These are phyloP conservation scores for Leuciscus waleckii DNA, from an alignment of 2,797 vertebrate species.

Conservation along the genomic window DNA sequence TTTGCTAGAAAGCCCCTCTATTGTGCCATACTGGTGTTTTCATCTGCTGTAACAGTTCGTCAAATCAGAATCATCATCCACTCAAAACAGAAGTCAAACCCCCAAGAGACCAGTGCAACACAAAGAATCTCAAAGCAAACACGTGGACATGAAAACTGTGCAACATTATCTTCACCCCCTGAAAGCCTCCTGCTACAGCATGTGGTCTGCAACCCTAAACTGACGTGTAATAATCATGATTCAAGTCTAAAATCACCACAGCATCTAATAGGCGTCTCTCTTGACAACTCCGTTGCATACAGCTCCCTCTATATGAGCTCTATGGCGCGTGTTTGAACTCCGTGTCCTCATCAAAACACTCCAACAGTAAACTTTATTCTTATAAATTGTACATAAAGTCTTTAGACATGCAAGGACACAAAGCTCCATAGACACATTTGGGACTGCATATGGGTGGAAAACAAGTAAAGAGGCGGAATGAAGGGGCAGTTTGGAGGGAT, in stretches of 20 bases:
- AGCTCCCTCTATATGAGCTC: background rate
- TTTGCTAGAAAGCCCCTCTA: background rate
- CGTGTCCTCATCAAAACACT: constrained; percentile 17
- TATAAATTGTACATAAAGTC: background rate
- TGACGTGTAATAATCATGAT: background rate
- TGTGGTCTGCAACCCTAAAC: background rate
- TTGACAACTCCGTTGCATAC: background rate
- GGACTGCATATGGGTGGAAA: background rate
- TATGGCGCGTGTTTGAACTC: constrained; percentile 36
- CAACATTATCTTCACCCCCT: background rate
- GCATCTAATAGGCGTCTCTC: background rate
- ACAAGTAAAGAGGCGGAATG: background rate
- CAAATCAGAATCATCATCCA: background rate
- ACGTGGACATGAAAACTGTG: background rate
- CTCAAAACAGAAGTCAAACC: background rate
- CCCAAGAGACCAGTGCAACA: background rate
- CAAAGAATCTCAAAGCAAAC: background rate
- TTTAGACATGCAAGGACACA: background rate
- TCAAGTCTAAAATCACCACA: background rate
- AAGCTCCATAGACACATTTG: background rate
- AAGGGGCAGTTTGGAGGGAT: background rate
- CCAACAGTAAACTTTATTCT: background rate
- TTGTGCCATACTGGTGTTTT: background rate
- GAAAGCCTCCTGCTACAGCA: background rate
- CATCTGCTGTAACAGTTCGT: background rate